Evolutionary conservation across 2,113 vertebrate genomes (phyloP).

Genomic region (Microtus ochrogaster): DNA sequence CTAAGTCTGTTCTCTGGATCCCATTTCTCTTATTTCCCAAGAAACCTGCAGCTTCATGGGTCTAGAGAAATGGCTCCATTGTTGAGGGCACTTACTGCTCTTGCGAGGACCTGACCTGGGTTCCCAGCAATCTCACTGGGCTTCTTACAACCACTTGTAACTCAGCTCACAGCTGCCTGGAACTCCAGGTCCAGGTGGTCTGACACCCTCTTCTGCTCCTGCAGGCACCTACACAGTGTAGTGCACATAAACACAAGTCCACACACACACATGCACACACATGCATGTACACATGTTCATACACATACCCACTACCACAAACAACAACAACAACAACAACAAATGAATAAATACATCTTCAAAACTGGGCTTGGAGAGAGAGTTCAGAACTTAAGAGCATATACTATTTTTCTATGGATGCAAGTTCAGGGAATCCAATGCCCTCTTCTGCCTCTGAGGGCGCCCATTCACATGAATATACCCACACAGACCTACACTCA

Average conservation of each 20-base stretch:
- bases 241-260: neutral
- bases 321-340: neutral
- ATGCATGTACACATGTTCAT: neutral
- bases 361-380: neutral
- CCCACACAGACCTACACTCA: neutral
- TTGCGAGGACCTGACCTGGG: neutral
- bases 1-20: neutral
- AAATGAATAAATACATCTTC: neutral
- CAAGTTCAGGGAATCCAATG: neutral
- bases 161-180: neutral
- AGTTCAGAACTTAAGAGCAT: neutral
- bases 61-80: too few species aligned
- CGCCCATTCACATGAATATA: neutral
- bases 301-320: neutral
- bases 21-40: neutral
- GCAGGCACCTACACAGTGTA: neutral
- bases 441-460: neutral
- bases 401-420: neutral
- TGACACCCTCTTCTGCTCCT: neutral
- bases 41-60: neutral
- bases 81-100: neutral
- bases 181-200: neutral
- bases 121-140: neutral
- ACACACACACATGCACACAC: neutral
- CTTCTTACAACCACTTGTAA: neutral